Percentiles rank a stretch among this genome's conserved stretches.
These are phyloP conservation scores for Tipula helvola DNA, from an alignment of 2,888 invertebrate genomes.

Conservation along the genomic window DNA sequence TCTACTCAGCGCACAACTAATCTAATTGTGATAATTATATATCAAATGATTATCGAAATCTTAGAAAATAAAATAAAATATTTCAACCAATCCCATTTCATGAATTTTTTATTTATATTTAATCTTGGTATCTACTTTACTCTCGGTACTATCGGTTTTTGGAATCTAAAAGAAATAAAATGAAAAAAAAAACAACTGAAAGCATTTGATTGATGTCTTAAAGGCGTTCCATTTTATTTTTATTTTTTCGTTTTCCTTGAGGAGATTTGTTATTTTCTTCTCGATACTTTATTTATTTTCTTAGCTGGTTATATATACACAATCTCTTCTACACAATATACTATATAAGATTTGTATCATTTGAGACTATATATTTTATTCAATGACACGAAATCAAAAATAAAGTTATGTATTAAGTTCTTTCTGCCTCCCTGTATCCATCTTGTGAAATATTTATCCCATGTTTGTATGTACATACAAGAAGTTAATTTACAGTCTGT, in stretches of 20 bases:
- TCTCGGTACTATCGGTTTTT: neutral
- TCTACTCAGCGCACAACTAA: neutral
- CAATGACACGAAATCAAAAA: neutral
- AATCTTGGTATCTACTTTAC: neutral
- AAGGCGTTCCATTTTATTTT: neutral
- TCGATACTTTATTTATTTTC: conserved; percentile 4
- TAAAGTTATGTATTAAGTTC: neutral
- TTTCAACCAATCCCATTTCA: conserved; percentile 4
- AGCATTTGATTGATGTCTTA: neutral
- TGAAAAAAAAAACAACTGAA: neutral
- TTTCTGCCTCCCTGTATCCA: neutral
- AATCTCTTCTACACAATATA: neutral
- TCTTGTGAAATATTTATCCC: neutral
- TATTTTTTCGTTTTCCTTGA: neutral
- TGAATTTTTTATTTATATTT: conserved; percentile 4
- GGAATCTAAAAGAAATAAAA: neutral
- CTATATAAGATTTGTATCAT: neutral
- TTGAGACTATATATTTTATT: neutral
- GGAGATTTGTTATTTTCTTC: neutral
- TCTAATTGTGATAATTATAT: neutral
- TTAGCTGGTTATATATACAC: neutral
- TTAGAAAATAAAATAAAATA: neutral
- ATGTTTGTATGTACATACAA: neutral
- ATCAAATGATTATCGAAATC: neutral
- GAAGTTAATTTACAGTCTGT: neutral